Evolutionary conservation across 2,797 vertebrate species (phyloP), one percentile per base, ranked within the genome.

Genomic region (Emys orbicularis): DNA sequence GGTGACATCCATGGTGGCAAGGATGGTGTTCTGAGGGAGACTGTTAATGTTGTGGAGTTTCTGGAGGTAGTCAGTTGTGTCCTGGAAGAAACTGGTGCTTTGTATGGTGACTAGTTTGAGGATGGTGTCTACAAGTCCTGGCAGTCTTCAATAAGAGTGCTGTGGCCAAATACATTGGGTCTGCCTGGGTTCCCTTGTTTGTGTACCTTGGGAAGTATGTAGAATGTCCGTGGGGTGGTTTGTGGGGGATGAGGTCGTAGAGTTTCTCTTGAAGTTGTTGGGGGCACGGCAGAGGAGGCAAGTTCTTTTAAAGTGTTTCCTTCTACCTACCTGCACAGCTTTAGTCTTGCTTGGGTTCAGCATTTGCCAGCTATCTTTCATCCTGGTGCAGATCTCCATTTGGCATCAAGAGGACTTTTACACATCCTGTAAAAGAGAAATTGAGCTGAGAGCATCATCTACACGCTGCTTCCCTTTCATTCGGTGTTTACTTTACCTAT

Each of bases 281-380:
- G n/a, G 9, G 74, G 50, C 57, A 80, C 65, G 44, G 34, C 6
- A 82, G 83, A 86, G 84, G 79, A 82, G 83, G 5, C 23, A 61
- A 94, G 49, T 59, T 85, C 80, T 94, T 34, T 31, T 47, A 21
- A 61, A 37, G 37, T 68, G 57, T 41, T 82, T 52, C 0, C 0
- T 29, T 87, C 85, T 44, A 89, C 82, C 65, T 19, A 88, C 57
- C 80, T 3, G 19, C 34, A 59, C 1, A 83, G 72, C 86, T 53
- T 77, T 11, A 23, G 31, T 79, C 57, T 92, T 93, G 54, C 87
- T 91, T 82, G 57, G 56, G 37, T 87, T 92, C 54, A 59, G 77
- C 82, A 90, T 94, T 91, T 2, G 1, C 84, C 90, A 89, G 89
- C 80, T 61, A 86, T 87, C 95, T 86, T 96, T 95, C 65, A 86